Evolutionary conservation across 2,797 vertebrate species (phyloP).

Genomic region (Spinus olivaceus): DNA sequence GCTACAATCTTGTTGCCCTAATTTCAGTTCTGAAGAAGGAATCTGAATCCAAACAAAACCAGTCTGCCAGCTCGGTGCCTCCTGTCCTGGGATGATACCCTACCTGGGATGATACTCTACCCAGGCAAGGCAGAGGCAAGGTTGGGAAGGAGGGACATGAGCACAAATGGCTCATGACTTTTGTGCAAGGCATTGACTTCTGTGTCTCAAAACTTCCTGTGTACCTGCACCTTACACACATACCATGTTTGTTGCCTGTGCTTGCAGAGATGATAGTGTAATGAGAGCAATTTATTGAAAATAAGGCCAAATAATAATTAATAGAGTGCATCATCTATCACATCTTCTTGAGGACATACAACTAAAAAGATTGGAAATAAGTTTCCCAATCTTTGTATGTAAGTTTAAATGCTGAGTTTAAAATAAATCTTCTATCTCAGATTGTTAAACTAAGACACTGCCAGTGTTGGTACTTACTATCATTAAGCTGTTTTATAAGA

Average conservation of each 20-base stretch:
- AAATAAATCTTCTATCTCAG: not conserved
- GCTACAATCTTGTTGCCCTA: not conserved
- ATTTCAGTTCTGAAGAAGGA: not conserved
- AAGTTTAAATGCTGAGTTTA: not conserved
- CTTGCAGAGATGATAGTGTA: not conserved
- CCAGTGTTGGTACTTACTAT: not conserved
- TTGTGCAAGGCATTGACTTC: not conserved
- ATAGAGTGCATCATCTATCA: not conserved
- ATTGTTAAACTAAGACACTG: not conserved
- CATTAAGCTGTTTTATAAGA: not conserved
- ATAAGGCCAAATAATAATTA: not conserved
- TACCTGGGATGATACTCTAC: too few relatives aligned
- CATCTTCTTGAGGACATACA: not conserved
- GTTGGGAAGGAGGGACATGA: not conserved
- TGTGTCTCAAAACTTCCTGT: not conserved
- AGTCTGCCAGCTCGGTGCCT: not conserved
- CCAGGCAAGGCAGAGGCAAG: accelerated
- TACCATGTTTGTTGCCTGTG: not conserved
- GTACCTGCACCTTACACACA: accelerated
- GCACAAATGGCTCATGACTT: not conserved
- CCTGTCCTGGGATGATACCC: not conserved
- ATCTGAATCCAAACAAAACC: not conserved
- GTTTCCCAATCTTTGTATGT: too few relatives aligned
- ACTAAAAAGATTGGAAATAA: not conserved
- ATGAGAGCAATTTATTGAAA: not conserved